Conservation (phyloP, 2,888 invertebrate species). For the Parnassius apollo region DNA sequence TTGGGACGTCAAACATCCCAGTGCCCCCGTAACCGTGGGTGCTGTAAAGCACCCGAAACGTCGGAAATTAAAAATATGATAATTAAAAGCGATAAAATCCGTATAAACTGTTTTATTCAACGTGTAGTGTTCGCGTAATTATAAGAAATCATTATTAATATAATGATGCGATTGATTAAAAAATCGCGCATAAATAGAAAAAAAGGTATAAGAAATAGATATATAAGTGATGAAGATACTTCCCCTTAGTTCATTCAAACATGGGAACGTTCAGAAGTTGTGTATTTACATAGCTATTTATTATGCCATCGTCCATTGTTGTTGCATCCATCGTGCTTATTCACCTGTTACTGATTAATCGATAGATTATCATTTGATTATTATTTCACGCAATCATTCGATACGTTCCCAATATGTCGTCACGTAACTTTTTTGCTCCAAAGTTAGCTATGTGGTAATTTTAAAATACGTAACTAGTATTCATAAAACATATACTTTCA, state of each 20-base stretch:
- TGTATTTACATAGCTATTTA: constrained; percentile 3
- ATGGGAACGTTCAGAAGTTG: constrained; percentile 18
- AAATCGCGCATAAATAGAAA: too few species aligned
- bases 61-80: too few species aligned
- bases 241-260: constrained; percentile 13
- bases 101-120: too few species aligned
- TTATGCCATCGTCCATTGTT: constrained; percentile 12
- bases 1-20: too few species aligned
- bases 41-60: too few species aligned
- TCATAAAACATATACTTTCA: background rate
- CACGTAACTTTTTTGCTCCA: constrained; percentile 19
- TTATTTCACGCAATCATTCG: constrained; percentile 27
- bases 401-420: constrained; percentile 23
- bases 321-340: constrained; percentile 19
- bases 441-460: constrained; percentile 5
- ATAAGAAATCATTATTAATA: too few species aligned
- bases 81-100: too few species aligned
- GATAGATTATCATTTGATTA: constrained; percentile 20
- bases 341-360: constrained; percentile 22
- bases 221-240: background rate
- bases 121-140: too few species aligned
- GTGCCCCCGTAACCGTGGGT: too few species aligned
- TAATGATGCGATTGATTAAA: too few species aligned
- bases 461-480: background rate
- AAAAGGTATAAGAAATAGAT: too few species aligned